A percentile compares a stretch with the other conserved stretches of the same genome.
Evolutionary conservation across 64 coral and sea anemone genomes (phyloP).

Genomic region (Montipora efflorescens): DNA sequence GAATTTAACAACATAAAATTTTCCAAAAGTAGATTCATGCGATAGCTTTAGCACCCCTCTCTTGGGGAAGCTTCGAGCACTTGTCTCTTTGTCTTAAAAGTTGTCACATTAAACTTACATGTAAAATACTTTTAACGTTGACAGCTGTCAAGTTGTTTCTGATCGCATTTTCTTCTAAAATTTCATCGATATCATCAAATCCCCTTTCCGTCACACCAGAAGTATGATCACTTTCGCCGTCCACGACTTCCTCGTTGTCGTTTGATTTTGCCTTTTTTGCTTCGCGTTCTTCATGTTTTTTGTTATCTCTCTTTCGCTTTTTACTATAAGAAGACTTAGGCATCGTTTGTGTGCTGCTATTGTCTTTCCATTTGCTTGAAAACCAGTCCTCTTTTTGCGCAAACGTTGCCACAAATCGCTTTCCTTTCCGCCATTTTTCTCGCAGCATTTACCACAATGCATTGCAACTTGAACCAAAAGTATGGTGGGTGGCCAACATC

Average conservation of each 20-base stretch:
- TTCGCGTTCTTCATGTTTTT: slow-evolving; percentile 22
- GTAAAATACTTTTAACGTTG: slow-evolving; percentile 75
- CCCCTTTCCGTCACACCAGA: background rate
- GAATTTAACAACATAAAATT: too few relatives aligned
- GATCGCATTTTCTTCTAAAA: slow-evolving; percentile 59
- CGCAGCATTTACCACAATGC: slow-evolving; percentile 13
- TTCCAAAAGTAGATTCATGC: too few relatives aligned
- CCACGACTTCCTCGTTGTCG: background rate
- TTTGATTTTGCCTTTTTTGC: slow-evolving; percentile 53
- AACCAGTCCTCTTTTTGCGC: background rate
- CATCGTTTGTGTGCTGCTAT: slow-evolving; percentile 9
- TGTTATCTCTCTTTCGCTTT: slow-evolving; percentile 57
- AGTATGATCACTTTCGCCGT: background rate
- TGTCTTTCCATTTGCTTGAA: background rate
- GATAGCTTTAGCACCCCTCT: too few relatives aligned
- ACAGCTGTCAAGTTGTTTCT: slow-evolving; percentile 70
- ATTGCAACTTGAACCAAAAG: background rate
- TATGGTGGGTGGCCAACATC: too few relatives aligned
- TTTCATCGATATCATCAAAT: slow-evolving; percentile 42
- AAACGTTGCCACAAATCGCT: background rate
- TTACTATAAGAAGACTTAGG: slow-evolving; percentile 56
- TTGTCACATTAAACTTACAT: slow-evolving; percentile 26
- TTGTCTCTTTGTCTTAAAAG: background rate
- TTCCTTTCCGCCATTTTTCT: slow-evolving; percentile 29
- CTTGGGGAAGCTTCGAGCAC: too few relatives aligned